Conservation (phyloP, 1,140 invertebrate genomes). For the Luehdorfia chinensis region DNA sequence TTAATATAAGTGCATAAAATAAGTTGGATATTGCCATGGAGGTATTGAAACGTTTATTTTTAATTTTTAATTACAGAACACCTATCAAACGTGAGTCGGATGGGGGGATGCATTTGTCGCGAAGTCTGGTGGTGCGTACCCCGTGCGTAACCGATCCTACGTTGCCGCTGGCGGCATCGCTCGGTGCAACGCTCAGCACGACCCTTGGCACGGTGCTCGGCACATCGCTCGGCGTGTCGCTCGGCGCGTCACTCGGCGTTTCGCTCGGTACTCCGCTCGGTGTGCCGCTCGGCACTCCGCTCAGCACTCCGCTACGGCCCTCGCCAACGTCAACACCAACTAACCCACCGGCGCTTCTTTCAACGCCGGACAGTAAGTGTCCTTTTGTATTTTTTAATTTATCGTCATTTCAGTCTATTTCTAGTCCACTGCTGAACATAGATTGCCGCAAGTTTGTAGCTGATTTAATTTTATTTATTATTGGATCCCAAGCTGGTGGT, state of each 20-base stretch:
- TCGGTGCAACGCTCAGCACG: slow-evolving; percentile 26
- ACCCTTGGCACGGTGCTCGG: slow-evolving; percentile 43
- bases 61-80: slow-evolving; percentile 38
- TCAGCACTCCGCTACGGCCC: slow-evolving; percentile 28
- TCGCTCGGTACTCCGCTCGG: slow-evolving; percentile 29
- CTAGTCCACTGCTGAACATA: no score
- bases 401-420: no score
- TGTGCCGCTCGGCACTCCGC: slow-evolving; percentile 22
- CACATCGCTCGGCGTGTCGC: not conserved
- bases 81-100: slow-evolving; percentile 56
- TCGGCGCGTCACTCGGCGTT: slow-evolving; percentile 14
- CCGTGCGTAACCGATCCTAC: slow-evolving; percentile 69
- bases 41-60: no score
- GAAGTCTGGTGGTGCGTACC: slow-evolving; percentile 58
- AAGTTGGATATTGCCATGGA: no score
- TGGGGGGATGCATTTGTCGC: slow-evolving; percentile 29
- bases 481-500: no score
- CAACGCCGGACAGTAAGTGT: slow-evolving; percentile 53
- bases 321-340: slow-evolving; percentile 24
- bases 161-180: slow-evolving; percentile 42
- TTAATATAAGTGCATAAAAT: no score
- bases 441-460: no score
- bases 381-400: no score
- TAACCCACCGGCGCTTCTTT: slow-evolving; percentile 36
- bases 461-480: no score